phyloP scores from a whole-genome alignment of 2,797 vertebrate genomes.

The Sphenodon punctatus region DNA sequence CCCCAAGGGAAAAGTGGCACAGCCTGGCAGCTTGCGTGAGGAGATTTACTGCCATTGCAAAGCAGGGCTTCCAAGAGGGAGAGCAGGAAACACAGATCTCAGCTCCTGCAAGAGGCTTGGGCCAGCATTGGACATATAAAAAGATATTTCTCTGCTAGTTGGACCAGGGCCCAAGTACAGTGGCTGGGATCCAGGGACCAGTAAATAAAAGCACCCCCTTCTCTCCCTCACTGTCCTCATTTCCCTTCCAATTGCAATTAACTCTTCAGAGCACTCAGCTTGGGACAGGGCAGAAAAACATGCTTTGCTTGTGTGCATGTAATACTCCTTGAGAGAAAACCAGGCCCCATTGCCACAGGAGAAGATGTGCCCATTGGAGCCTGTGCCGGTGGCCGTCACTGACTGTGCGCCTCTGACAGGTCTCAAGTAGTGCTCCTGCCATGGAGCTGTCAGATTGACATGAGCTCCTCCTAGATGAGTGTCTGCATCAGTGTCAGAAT shows the following conservation, averaged over 20 bases:
- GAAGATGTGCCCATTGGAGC: neutral
- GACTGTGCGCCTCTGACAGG: neutral
- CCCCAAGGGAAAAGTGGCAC: rapidly evolving
- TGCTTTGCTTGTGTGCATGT: too few species aligned
- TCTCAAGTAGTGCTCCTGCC: neutral
- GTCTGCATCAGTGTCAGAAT: neutral
- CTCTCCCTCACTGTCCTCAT: neutral
- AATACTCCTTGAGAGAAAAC: neutral
- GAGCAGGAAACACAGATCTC: neutral
- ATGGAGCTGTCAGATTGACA: neutral
- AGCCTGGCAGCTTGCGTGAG: neutral
- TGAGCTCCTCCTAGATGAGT: neutral
- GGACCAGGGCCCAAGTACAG: neutral
- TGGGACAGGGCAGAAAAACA: neutral
- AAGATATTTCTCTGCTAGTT: neutral
- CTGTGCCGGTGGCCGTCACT: neutral
- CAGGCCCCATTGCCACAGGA: neutral
- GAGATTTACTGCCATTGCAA: constrained; percentile 1
- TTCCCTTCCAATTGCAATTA: neutral
- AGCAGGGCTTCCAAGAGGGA: neutral
- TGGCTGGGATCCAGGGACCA: neutral
- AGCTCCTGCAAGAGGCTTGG: neutral
- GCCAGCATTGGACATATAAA: neutral
- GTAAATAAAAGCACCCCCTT: neutral
- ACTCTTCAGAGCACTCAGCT: neutral